Evolutionary conservation across 2,797 vertebrate species (phyloP), one percentile per base, ranked within the genome.

Genomic region (Bovichtus variegatus): DNA sequence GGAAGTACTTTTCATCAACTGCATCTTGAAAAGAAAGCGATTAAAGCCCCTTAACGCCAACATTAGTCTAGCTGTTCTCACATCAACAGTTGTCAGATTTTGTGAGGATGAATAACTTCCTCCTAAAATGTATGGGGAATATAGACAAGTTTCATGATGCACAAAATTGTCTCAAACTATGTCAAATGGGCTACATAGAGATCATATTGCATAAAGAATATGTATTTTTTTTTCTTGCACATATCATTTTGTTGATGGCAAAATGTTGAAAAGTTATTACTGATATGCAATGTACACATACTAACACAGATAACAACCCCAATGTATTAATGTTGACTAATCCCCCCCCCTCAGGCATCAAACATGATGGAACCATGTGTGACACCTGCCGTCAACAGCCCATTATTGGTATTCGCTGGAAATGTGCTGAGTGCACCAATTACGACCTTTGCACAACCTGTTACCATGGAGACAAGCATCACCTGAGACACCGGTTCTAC

Each of bases 351-450:
- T 16, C 84, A 99, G 98, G 98, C 83, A 99, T 99, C 90, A 99
- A 99, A 85, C 98, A 99, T 16, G 98, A 99, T 79, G 98, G 98
- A 84, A 99, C 98, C 80, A 99, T 99, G 98, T 99, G 98, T 89
- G 98, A 99, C 91, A 99, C 98, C 47, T 99, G 98, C 91, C 96
- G 98, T 44, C 98, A 99, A 84, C 98, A 99, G 72, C 98, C 98
- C 29, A 99, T 99, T 94, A 99, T 99, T 82, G 98, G 98, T 60
- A 99, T 99, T 91, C 97, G 98, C 83, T 99, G 98, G 98, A 99
- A 99, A 87, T 99, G 98, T 92, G 98, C 98, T 0, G 98, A 99
- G 81, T 99, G 98, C 92, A 99, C 98, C 19, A 99, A 99, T 95
- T 99, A 99, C 44, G 98, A 99, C 89, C 95, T 99, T 88, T 99